A percentile compares a stretch with the other conserved stretches of the same genome.
phyloP scores from a whole-genome alignment of 2,113 vertebrate species.

The Orycteropus afer region DNA sequence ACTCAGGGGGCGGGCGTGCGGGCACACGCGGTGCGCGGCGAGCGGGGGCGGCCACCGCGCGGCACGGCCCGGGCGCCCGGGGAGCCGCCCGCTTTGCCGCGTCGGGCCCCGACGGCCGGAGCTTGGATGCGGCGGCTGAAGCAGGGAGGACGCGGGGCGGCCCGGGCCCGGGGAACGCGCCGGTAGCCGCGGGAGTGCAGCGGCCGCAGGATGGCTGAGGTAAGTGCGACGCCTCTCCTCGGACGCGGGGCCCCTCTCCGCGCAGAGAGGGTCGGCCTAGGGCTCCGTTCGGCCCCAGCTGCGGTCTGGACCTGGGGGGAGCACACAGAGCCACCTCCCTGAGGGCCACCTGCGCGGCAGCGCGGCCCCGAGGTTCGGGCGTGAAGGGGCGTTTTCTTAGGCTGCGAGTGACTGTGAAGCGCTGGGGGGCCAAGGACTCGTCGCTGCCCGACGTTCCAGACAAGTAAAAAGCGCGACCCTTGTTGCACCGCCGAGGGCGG shows the following conservation, averaged over 20 bases:
- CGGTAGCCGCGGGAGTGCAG: constrained; percentile 88
- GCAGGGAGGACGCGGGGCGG: constrained; percentile 90
- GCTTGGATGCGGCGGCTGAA: constrained; percentile 70
- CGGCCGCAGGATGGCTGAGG: constrained; percentile 96
- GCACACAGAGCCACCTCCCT: not conserved
- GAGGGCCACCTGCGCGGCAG: not conserved
- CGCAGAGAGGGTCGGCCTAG: too few species aligned
- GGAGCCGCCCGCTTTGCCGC: constrained; percentile 68
- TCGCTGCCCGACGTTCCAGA: not conserved
- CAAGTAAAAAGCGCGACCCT: not conserved
- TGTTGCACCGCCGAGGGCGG: constrained; percentile 28
- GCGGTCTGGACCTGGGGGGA: not conserved
- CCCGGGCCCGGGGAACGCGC: constrained; percentile 90
- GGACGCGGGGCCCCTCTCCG: not conserved
- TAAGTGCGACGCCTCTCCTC: constrained; percentile 87
- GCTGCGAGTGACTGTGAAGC: not conserved
- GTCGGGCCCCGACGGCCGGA: constrained; percentile 61
- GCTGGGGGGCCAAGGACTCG: not conserved
- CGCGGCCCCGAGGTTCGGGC: not conserved
- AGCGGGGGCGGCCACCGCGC: constrained; percentile 6
- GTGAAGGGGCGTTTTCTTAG: not conserved
- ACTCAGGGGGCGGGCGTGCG: constrained; percentile 40
- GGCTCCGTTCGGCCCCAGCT: not conserved
- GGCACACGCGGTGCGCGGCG: constrained; percentile 27
- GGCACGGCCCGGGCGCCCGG: not conserved